These are phyloP conservation scores for Lysandra bellargus DNA, from an alignment of 2,888 invertebrate genomes.

Conservation along the genomic window DNA sequence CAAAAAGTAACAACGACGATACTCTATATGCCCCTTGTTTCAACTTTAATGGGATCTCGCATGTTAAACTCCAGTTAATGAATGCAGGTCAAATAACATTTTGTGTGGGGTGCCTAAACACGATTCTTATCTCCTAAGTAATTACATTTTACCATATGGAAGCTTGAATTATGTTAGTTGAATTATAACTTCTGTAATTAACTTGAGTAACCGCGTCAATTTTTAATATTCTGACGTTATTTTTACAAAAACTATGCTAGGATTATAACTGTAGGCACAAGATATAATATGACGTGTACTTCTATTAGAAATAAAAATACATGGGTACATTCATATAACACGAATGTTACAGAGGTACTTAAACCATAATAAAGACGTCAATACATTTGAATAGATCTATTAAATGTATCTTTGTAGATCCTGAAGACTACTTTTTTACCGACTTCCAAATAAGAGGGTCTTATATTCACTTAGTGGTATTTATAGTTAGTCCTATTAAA, in stretches of 20 bases:
- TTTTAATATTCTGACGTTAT: not conserved
- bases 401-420: too few relatives aligned
- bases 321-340: too few relatives aligned
- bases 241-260: not conserved
- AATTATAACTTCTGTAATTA: not conserved
- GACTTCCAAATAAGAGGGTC: too few relatives aligned
- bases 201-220: not conserved
- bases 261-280: too few relatives aligned
- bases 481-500: conserved; percentile 37
- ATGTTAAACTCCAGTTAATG: not conserved
- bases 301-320: too few relatives aligned
- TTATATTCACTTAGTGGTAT: not conserved
- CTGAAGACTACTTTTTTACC: too few relatives aligned
- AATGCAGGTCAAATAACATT: conserved; percentile 20
- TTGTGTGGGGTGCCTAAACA: not conserved
- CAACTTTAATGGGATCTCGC: not conserved
- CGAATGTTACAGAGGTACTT: too few relatives aligned
- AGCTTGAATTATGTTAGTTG: not conserved
- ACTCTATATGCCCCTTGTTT: not conserved
- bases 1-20: not conserved
- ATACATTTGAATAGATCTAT: too few relatives aligned
- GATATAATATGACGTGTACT: too few relatives aligned
- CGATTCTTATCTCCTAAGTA: conserved; percentile 7
- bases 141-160: conserved; percentile 20
- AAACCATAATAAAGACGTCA: too few relatives aligned